A percentile compares a stretch with the other conserved stretches of the same genome.
phyloP scores from a whole-genome alignment of 1,140 invertebrate genomes.

The Cheumatopsyche charites region DNA sequence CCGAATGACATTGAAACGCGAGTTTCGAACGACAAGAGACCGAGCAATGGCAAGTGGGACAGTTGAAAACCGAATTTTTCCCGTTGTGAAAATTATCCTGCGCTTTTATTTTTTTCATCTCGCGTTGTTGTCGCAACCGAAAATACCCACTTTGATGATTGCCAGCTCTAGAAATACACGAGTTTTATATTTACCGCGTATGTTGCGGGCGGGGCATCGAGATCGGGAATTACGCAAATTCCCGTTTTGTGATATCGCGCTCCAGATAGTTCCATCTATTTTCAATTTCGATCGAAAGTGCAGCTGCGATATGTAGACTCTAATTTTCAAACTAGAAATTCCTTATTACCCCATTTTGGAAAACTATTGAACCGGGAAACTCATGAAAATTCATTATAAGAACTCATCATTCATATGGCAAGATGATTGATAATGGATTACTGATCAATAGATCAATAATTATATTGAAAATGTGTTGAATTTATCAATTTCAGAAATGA shows the following conservation, averaged over 20 bases:
- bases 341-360: too few species aligned
- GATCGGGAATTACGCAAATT: conserved; percentile 32
- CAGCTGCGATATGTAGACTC: too few species aligned
- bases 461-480: too few species aligned
- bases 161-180: conserved; percentile 32
- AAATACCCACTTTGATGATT: conserved; percentile 22
- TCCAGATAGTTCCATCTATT: conserved; percentile 22
- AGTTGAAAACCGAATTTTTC: not conserved
- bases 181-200: conserved; percentile 31
- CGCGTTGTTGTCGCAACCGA: conserved; percentile 9
- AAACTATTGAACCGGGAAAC: too few species aligned
- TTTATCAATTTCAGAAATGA: too few species aligned
- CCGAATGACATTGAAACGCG: conserved; percentile 9
- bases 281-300: not conserved
- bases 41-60: not conserved
- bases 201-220: not conserved
- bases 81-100: not conserved
- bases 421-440: too few species aligned
- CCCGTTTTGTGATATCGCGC: conserved; percentile 9
- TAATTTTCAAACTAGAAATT: too few species aligned
- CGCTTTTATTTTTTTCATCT: not conserved
- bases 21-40: not conserved
- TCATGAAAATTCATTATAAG: too few species aligned
- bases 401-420: too few species aligned
- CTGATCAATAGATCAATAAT: too few species aligned